These are phyloP conservation scores for Nemotelus pantherinus DNA, from an alignment of 2,888 invertebrate genomes.

Conservation along the genomic window DNA sequence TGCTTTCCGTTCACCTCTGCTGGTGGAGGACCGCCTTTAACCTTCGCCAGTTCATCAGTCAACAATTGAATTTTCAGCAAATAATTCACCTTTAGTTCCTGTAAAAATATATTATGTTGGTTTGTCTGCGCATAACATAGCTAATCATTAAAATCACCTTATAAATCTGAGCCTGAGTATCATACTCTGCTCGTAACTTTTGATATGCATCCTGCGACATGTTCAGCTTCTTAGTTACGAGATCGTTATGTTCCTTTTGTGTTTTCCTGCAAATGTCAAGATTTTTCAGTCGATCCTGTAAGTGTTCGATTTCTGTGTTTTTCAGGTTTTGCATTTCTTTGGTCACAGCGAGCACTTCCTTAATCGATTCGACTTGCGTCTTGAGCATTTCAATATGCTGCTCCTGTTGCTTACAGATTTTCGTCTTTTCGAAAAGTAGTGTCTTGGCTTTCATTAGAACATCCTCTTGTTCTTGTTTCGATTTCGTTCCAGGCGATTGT, in stretches of 20 bases:
- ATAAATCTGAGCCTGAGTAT: slow-evolving; percentile 78
- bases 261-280: slow-evolving; percentile 76
- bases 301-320: slow-evolving; percentile 80
- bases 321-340: slow-evolving; percentile 82
- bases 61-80: slow-evolving; percentile 70
- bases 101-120: slow-evolving; percentile 51
- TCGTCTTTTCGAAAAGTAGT: slow-evolving; percentile 79
- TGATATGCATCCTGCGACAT: slow-evolving; percentile 78
- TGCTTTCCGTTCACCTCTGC: slow-evolving; percentile 11
- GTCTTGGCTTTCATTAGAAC: slow-evolving; percentile 74
- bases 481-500: slow-evolving; percentile 60
- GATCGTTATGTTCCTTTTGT: slow-evolving; percentile 76
- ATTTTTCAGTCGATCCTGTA: slow-evolving; percentile 75
- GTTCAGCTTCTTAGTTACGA: slow-evolving; percentile 76
- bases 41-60: slow-evolving; percentile 54
- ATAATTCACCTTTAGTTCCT: slow-evolving; percentile 74
- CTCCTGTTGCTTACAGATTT: slow-evolving; percentile 81
- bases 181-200: slow-evolving; percentile 80
- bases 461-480: slow-evolving; percentile 62
- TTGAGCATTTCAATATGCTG: slow-evolving; percentile 78
- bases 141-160: slow-evolving; percentile 63
- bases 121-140: background rate
- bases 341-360: slow-evolving; percentile 83
- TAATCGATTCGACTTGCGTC: slow-evolving; percentile 78
- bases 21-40: slow-evolving; percentile 38